Base-by-base conservation (phyloP, 2,888 invertebrate genomes). In the Resseliella maxima region DNA sequence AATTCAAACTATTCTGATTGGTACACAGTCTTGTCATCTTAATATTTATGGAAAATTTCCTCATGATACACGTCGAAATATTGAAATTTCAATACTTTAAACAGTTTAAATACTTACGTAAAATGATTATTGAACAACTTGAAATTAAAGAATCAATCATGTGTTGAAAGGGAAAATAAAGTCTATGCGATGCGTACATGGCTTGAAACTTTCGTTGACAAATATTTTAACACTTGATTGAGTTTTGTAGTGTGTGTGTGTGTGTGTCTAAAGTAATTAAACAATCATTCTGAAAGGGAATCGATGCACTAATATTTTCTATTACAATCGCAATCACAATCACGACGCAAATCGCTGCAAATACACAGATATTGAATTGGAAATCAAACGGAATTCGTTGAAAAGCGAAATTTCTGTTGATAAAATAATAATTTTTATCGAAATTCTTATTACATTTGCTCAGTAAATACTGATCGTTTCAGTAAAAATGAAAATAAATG, bases 401-500 rank as follows among this genome's bases (percentile, higher is more conserved):
- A 72, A 72, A 72, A 72, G 72, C 72, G 31, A 72, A 72, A 59
- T 59, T 59, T 59, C 50, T 50, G 27, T 59, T 12, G 6, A 24
- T 21, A 8, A 50, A 50, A 31, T 72, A 0, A 31, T 72, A 10
- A 35, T 72, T 31, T 72, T 83, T 38, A 83, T 83, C 8, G 12
- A 0, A 6, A n/a, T 83, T 21, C 83, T 38, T n/a, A 38, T 38
- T 83, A 38, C 83, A 38, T 83, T 38, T 6, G 83, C 1, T 24
- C 41, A 8, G 38, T 38, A 83, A 83, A 38, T 83, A 83, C 24
- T n/a, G 38, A 38, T 83, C 38, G 83, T 72, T 72, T 72, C n/a
- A 36, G 83, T 38, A 38, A 83, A 83, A 83, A 83, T 83, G 83
- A 83, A 83, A 83, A 36, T 83, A 36, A 36, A 64, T 31, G n/a